Conservation (phyloP, 1,140 invertebrate genomes). For the Babylonia areolata region DNA sequence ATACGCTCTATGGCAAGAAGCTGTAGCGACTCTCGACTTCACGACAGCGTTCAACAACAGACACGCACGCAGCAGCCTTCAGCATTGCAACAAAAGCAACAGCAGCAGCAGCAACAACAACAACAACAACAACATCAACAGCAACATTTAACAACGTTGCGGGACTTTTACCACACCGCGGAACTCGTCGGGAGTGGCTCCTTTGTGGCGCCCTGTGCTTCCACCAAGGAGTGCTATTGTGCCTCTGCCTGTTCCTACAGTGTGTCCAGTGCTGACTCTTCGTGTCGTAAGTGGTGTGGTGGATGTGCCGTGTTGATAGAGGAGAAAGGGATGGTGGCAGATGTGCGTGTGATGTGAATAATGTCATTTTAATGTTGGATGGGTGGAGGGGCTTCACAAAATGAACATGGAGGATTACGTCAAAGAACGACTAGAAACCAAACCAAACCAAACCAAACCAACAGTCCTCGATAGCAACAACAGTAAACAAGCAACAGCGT, state of each 20-base stretch:
- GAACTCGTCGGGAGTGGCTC: background rate
- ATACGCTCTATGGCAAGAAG: slow-evolving; percentile 63
- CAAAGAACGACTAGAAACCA: too few relatives aligned
- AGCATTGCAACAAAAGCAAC: slow-evolving; percentile 41
- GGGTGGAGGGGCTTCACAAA: too few relatives aligned
- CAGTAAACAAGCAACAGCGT: too few relatives aligned
- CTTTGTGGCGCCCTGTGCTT: slow-evolving; percentile 30
- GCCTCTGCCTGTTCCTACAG: slow-evolving; percentile 71
- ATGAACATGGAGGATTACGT: too few relatives aligned
- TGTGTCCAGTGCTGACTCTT: slow-evolving; percentile 69
- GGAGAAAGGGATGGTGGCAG: too few relatives aligned
- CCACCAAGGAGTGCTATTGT: slow-evolving; percentile 57
- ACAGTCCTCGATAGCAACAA: too few relatives aligned
- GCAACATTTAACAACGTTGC: slow-evolving; percentile 28
- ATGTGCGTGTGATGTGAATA: too few relatives aligned
- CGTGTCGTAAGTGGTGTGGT: slow-evolving; percentile 58
- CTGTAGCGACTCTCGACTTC: slow-evolving; percentile 70
- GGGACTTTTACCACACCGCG: slow-evolving; percentile 23
- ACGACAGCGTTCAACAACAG: slow-evolving; percentile 56
- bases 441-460: too few relatives aligned
- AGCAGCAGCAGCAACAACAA: too few relatives aligned
- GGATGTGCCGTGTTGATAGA: too few relatives aligned
- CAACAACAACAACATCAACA: too few relatives aligned
- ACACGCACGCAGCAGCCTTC: slow-evolving; percentile 42
- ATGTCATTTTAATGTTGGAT: too few relatives aligned